Percentiles rank a stretch among this genome's conserved stretches.
Evolutionary conservation across 2,113 vertebrate species (phyloP).

Genomic region (Grantiella picta): DNA sequence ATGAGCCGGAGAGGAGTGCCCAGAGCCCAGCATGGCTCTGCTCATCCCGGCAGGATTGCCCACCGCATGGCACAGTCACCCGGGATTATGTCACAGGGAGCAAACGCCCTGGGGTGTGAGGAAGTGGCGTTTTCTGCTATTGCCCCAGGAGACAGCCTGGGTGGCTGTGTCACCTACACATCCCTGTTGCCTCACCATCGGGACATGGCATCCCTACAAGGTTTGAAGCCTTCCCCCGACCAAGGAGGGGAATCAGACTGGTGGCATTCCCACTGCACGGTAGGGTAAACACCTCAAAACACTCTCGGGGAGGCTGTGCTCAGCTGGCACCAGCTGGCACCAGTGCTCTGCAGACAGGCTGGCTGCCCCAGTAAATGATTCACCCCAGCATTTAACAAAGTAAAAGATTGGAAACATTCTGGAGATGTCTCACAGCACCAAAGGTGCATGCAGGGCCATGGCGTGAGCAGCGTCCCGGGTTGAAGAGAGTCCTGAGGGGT

Average conservation of each 20-base stretch:
- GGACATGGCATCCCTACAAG: rapidly evolving
- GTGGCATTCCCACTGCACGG: rapidly evolving
- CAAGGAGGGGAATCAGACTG: background rate
- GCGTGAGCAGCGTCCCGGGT: too few relatives aligned
- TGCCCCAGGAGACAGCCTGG: background rate
- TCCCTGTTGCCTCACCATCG: background rate
- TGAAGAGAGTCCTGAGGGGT: background rate
- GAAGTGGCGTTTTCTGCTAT: background rate
- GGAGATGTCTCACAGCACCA: background rate
- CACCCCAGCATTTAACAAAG: background rate
- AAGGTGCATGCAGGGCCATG: rapidly evolving
- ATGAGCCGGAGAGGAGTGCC: background rate
- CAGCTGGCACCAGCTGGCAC: background rate
- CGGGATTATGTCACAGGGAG: rapidly evolving
- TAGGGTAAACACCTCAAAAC: background rate
- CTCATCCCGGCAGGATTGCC: background rate
- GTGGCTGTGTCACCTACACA: background rate
- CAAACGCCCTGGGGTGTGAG: background rate
- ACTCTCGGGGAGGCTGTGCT: rapidly evolving
- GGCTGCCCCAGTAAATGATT: background rate
- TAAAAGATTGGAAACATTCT: background rate
- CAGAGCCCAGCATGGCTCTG: background rate
- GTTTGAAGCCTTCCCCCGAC: rapidly evolving
- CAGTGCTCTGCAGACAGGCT: background rate
- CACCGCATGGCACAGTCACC: background rate